phyloP scores from a whole-genome alignment of 2,888 invertebrate genomes.

The Coremacera marginata region DNA sequence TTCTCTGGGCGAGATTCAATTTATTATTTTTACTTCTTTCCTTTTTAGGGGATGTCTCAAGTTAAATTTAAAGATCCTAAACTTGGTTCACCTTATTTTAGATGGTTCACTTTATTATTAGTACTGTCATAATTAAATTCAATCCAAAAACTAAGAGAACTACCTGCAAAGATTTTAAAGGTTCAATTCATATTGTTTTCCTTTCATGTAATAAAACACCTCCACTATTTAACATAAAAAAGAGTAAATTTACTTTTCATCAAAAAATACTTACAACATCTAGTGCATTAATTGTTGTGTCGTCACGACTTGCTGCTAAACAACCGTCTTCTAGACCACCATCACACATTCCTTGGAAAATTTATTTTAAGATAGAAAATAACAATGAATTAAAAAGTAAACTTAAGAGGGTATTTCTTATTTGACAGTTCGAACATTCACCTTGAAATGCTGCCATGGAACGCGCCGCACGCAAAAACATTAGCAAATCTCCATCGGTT shows the following conservation, averaged over 20 bases:
- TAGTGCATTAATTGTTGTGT: conserved; percentile 96
- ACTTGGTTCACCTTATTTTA: too few relatives aligned
- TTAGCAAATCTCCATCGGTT: conserved; percentile 93
- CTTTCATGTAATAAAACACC: too few relatives aligned
- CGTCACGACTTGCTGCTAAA: conserved; percentile 95
- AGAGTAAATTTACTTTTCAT: neutral
- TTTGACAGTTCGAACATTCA: conserved; percentile 50
- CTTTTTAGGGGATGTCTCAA: too few relatives aligned
- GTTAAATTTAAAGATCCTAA: too few relatives aligned
- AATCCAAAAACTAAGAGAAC: too few relatives aligned
- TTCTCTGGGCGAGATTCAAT: too few relatives aligned
- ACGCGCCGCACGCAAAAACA: conserved; percentile 96
- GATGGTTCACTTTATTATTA: too few relatives aligned
- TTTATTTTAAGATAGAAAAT: conserved; percentile 8
- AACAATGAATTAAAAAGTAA: too few relatives aligned
- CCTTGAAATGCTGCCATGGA: conserved; percentile 97
- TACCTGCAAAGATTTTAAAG: too few relatives aligned
- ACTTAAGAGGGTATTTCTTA: conserved; percentile 31
- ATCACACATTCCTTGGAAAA: conserved; percentile 88
- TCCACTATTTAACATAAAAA: neutral
- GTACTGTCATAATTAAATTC: too few relatives aligned
- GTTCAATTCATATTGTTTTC: too few relatives aligned
- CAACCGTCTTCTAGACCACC: conserved; percentile 98
- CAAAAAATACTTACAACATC: conserved; percentile 78
- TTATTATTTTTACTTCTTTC: too few relatives aligned